phyloP scores from a whole-genome alignment of 2,113 vertebrate species.

The Hippopotamus amphibius region DNA sequence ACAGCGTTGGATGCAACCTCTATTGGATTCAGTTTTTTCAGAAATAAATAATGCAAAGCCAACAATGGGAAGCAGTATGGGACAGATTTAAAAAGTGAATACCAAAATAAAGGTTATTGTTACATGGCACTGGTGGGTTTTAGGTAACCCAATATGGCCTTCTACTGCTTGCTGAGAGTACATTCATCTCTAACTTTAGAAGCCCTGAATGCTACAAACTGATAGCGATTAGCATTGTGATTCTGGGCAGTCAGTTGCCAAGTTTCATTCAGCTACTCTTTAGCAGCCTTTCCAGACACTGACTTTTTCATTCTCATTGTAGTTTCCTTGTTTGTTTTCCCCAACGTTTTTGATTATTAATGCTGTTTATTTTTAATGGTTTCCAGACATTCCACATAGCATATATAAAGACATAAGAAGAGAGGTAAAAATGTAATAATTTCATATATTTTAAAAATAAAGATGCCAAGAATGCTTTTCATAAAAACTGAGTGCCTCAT shows the following conservation, averaged over 20 bases:
- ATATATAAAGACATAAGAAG: neutral
- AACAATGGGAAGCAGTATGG: conserved; percentile 57
- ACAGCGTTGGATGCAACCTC: neutral
- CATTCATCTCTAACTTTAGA: conserved; percentile 67
- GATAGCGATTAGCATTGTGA: conserved; percentile 68
- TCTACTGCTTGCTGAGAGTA: conserved; percentile 60
- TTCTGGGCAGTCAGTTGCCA: conserved; percentile 31
- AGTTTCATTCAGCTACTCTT: neutral
- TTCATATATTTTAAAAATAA: neutral
- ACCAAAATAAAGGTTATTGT: conserved; percentile 74
- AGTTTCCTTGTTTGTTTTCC: neutral
- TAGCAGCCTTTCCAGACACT: conserved; percentile 51
- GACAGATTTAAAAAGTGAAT: conserved; percentile 66
- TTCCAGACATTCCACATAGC: neutral
- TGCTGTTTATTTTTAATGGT: conserved; percentile 45
- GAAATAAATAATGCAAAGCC: conserved; percentile 68
- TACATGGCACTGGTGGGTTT: conserved; percentile 51
- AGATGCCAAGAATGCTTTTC: neutral
- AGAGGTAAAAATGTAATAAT: neutral
- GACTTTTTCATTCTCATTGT: conserved; percentile 53
- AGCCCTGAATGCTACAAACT: conserved; percentile 36
- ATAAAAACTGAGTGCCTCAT: neutral
- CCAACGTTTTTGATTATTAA: neutral
- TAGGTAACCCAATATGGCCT: conserved; percentile 50
- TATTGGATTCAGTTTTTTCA: conserved; percentile 54